Evolutionary conservation across 2,797 vertebrate species (phyloP).

Genomic region (Catostomus latipinnis): DNA sequence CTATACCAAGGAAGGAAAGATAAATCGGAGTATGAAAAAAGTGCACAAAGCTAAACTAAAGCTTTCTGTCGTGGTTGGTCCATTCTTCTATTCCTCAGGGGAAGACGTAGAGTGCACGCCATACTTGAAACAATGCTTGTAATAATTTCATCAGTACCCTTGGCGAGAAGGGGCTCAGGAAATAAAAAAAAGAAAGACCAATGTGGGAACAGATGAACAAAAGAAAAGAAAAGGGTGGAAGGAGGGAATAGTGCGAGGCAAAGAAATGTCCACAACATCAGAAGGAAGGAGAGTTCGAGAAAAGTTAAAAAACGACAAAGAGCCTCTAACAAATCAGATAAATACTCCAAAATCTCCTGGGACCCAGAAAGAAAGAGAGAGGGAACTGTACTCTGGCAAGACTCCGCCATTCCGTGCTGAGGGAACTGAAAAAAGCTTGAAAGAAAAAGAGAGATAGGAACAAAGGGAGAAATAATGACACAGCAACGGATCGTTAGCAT

Average conservation of each 20-base stretch:
- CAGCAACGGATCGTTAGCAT: background rate
- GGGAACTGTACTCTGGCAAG: background rate
- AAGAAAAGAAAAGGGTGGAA: background rate
- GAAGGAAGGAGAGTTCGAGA: background rate
- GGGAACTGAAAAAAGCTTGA: background rate
- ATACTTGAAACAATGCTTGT: background rate
- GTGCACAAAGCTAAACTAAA: too few relatives aligned
- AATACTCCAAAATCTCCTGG: constrained; percentile 1
- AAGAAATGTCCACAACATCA: background rate
- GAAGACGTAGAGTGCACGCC: background rate
- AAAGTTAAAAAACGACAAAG: background rate
- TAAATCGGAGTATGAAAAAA: too few relatives aligned
- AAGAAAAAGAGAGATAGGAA: background rate
- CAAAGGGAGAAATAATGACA: background rate
- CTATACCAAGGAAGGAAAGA: too few relatives aligned
- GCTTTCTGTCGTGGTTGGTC: background rate
- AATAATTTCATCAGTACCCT: background rate
- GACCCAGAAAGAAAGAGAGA: background rate
- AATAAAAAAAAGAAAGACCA: background rate
- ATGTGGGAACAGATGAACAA: background rate
- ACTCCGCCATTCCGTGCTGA: background rate
- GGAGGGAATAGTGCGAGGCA: background rate
- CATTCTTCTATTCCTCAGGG: background rate
- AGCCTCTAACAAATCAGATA: constrained; percentile 2
- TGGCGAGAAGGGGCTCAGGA: background rate